Evolutionary conservation across 2,888 invertebrate genomes (phyloP), one percentile per base, ranked within the genome.

Genomic region (Mythimna lalbum): DNA sequence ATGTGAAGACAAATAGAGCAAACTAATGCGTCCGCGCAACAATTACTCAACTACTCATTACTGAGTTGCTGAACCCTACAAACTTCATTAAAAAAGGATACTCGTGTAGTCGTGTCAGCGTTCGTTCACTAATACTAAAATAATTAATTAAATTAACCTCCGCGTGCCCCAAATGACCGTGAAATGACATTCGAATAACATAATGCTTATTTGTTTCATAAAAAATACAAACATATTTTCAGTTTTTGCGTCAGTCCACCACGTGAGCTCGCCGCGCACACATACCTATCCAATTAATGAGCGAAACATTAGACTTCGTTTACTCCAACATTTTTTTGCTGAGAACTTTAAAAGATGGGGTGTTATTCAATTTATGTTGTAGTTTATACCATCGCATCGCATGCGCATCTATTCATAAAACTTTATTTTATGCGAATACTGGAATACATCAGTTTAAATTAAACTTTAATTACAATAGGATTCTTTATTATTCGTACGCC

Each of bases 161-260:
- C 68, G 60, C 57, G 70, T 74, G 82, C 69, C 84, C 84, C 81
- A 89, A 92, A 89, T 82, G 91, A 92, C 93, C 94, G 92, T 93
- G 91, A 92, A 93, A 93, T 90, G 91, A 91, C 91, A 92, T 91
- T 90, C 85, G 85, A 80, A 78, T 85, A 76, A 83, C 70, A 73
- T 78, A 78, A 80, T 78, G 72, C 78, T 74, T 72, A 80, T 76
- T 77, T 82, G 80, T 79, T 80, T 75, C 33, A 70, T 73, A 65
- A 69, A 68, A 39, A 69, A 74, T 71, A 79, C 64, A 1, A 73
- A 67, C 73, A 79, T 75, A 77, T 84, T 85, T 86, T 82, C 84
- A 81, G 76, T 86, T 87, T 85, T 89, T 90, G 86, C 82, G 75
- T 53, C 67, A 39, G 39, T 67, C 78, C 87, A 87, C 78, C 87